Evolutionary conservation across 2,888 invertebrate species (phyloP).

Genomic region (Philhelius pedissequus): DNA sequence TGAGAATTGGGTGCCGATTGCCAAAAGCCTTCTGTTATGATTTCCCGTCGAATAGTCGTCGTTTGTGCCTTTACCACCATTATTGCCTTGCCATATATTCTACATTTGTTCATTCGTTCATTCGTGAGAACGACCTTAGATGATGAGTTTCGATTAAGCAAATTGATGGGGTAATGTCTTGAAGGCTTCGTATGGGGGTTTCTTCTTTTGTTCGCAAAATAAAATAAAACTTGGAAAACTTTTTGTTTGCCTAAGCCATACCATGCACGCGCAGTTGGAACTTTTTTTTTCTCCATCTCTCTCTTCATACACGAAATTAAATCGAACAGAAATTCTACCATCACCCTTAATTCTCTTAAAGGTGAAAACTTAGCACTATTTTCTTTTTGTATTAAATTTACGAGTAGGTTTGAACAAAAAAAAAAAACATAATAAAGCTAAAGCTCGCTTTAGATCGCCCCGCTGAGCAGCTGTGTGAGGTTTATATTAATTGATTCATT

Average conservation of each 20-base stretch:
- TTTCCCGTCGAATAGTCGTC: conserved; percentile 13
- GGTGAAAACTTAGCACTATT: background rate
- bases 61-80: too few relatives aligned
- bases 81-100: too few relatives aligned
- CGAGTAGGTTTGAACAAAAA: background rate
- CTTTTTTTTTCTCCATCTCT: too few relatives aligned
- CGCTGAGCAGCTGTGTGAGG: background rate
- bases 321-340: background rate
- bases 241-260: background rate
- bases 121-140: conserved; percentile 27
- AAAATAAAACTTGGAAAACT: background rate
- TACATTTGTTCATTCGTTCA: background rate
- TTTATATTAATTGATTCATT: conserved; percentile 51
- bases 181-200: background rate
- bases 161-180: conserved; percentile 14
- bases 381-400: background rate
- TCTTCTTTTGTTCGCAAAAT: background rate
- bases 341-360: background rate
- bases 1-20: conserved; percentile 40
- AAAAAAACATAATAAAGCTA: background rate
- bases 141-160: conserved; percentile 26
- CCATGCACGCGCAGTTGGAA: background rate
- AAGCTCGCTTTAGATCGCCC: conserved; percentile 4
- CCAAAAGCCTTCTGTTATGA: conserved; percentile 57
- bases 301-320: background rate